These are phyloP conservation scores for Platerodrilus igneus DNA, from an alignment of 2,888 invertebrate species.

Conservation along the genomic window DNA sequence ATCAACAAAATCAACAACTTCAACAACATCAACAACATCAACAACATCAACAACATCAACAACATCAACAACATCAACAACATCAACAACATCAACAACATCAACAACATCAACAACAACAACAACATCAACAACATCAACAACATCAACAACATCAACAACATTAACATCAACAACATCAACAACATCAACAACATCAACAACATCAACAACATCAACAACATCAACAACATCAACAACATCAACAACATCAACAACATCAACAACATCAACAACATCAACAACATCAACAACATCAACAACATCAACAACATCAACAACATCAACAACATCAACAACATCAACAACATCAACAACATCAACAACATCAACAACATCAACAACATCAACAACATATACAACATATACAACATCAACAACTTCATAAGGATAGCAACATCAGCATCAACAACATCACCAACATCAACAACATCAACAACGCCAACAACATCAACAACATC, in stretches of 20 bases:
- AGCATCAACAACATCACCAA: too few species aligned
- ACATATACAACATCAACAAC: too few species aligned
- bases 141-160: conserved; percentile 7
- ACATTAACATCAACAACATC: too few species aligned
- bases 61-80: conserved; percentile 11
- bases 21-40: conserved; percentile 10
- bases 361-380: too few species aligned
- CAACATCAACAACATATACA: too few species aligned
- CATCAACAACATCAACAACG: too few species aligned
- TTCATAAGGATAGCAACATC: too few species aligned
- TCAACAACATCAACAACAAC: conserved; percentile 8
- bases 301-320: neutral
- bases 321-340: neutral
- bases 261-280: conserved; percentile 6
- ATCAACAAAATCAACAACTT: too few species aligned
- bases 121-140: conserved; percentile 8
- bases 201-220: conserved; percentile 6
- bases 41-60: conserved; percentile 11
- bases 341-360: too few species aligned
- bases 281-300: conserved; percentile 4
- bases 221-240: conserved; percentile 8
- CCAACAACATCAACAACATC: too few species aligned
- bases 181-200: conserved; percentile 6
- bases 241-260: conserved; percentile 7
- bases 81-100: conserved; percentile 8